These are phyloP conservation scores for Leucoma salicis DNA, from an alignment of 2,888 invertebrate species.

Conservation along the genomic window DNA sequence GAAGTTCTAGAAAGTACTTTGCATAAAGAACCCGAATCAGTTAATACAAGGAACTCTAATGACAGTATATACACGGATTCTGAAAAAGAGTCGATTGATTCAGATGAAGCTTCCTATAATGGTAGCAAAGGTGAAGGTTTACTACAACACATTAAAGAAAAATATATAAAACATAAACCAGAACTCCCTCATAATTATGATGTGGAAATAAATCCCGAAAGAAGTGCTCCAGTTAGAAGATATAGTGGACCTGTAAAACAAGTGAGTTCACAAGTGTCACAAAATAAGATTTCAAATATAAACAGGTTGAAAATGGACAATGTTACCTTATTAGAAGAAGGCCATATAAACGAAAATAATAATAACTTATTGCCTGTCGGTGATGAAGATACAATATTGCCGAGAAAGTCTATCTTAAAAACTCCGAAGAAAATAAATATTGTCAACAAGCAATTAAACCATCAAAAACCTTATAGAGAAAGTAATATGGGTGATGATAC, in stretches of 20 bases:
- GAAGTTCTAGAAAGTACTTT: slow-evolving; percentile 73
- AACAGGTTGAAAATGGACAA: slow-evolving; percentile 36
- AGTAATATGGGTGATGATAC: slow-evolving; percentile 61
- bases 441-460: slow-evolving; percentile 23
- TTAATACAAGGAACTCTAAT: slow-evolving; percentile 44
- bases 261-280: slow-evolving; percentile 46
- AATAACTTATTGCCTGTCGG: slow-evolving; percentile 26
- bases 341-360: slow-evolving; percentile 28
- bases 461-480: slow-evolving; percentile 34
- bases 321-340: slow-evolving; percentile 44
- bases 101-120: slow-evolving; percentile 54
- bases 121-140: slow-evolving; percentile 48
- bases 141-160: slow-evolving; percentile 52
- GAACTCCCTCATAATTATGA: slow-evolving; percentile 15
- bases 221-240: slow-evolving; percentile 41
- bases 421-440: slow-evolving; percentile 40
- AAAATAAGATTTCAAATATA: slow-evolving; percentile 51
- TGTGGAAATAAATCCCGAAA: slow-evolving; percentile 30
- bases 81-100: slow-evolving; percentile 68
- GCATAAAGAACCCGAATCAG: slow-evolving; percentile 49
- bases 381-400: slow-evolving; percentile 39
- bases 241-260: slow-evolving; percentile 57
- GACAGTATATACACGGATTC: slow-evolving; percentile 72
- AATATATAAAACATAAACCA: slow-evolving; percentile 21
- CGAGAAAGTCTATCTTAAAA: slow-evolving; percentile 70